A percentile compares a stretch with the other conserved stretches of the same genome.
Conservation (phyloP, 37 sponge, comb jelly and placozoan genomes). For the Sycon ciliatum region DNA sequence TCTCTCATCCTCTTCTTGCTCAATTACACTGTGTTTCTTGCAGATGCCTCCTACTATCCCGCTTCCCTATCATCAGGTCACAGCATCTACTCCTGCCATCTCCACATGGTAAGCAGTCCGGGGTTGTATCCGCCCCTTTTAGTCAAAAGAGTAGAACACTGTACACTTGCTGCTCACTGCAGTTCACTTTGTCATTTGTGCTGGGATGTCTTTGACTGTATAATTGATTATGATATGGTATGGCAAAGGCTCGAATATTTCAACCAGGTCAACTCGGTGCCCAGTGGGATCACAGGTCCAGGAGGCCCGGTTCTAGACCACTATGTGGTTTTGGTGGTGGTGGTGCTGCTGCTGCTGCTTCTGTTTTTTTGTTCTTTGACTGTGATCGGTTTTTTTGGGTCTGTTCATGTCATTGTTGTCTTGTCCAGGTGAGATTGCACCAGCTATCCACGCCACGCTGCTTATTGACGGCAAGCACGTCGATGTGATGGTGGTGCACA, state of each 20-base stretch:
- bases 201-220: too few species aligned
- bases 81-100: conserved; percentile 46
- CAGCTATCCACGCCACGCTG: conserved; percentile 42
- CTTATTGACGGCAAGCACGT: conserved; percentile 39
- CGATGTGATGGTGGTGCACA: conserved; percentile 40
- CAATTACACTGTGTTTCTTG: background rate
- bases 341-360: background rate
- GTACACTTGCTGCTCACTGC: too few species aligned
- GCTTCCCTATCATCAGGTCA: conserved; percentile 46
- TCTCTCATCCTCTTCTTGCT: background rate
- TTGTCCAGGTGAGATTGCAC: conserved; percentile 39
- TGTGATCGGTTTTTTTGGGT: background rate
- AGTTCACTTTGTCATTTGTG: too few species aligned
- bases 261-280: too few species aligned
- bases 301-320: too few species aligned
- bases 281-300: too few species aligned
- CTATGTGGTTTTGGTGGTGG: background rate
- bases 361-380: background rate
- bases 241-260: too few species aligned
- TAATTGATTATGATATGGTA: too few species aligned
- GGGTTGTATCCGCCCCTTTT: too few species aligned
- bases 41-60: conserved; percentile 42
- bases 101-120: conserved; percentile 40
- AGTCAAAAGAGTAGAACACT: too few species aligned
- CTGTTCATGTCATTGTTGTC: background rate